Percentiles rank a stretch among this genome's conserved stretches.
Evolutionary conservation across 2,113 vertebrate genomes (phyloP).

Genomic region (Equus przewalskii): DNA sequence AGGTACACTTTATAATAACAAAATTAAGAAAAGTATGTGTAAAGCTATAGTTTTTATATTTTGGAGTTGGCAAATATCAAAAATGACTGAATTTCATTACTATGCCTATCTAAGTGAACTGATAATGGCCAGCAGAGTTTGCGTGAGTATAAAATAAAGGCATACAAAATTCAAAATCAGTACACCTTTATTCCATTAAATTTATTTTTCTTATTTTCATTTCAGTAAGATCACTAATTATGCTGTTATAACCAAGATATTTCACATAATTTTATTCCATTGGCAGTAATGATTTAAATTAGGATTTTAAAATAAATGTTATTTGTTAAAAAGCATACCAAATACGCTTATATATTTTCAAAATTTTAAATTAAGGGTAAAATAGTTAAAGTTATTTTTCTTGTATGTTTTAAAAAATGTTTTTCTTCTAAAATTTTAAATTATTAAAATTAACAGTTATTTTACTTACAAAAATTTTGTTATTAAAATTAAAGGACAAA

Average conservation of each 20-base stretch:
- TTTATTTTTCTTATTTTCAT: neutral
- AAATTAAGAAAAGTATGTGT: neutral
- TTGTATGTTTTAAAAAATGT: neutral
- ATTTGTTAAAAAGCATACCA: neutral
- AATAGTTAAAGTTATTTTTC: neutral
- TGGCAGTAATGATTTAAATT: slow-evolving; percentile 13
- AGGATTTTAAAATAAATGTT: neutral
- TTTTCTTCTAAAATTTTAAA: neutral
- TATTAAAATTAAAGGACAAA: neutral
- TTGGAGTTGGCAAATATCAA: neutral
- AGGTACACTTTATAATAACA: neutral
- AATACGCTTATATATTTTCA: neutral
- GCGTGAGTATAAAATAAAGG: neutral
- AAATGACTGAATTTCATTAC: neutral
- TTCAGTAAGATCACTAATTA: slow-evolving; percentile 1
- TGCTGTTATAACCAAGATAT: neutral
- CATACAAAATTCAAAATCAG: neutral
- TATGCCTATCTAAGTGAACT: neutral
- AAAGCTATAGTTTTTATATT: neutral
- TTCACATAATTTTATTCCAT: neutral
- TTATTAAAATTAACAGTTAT: neutral
- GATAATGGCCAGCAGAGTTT: neutral
- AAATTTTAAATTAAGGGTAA: slow-evolving; percentile 5
- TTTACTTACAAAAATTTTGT: neutral
- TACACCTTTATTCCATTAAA: neutral